phyloP scores from a whole-genome alignment of 1,140 invertebrate species.

The Drosophila ogumai region DNA sequence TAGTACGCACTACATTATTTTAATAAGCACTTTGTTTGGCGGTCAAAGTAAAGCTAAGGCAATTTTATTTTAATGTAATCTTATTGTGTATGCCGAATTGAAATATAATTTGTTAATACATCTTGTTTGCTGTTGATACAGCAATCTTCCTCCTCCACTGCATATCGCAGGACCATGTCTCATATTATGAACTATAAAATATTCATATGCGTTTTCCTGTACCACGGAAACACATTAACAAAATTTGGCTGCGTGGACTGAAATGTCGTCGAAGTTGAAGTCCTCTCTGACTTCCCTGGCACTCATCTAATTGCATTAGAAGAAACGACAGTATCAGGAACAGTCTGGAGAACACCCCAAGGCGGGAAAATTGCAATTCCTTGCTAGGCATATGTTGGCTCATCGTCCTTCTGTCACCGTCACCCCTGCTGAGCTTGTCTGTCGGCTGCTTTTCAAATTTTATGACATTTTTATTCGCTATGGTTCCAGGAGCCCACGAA shows the following conservation, averaged over 20 bases:
- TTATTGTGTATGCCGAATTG: background rate
- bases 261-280: conserved; percentile 45
- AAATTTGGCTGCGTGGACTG: conserved; percentile 56
- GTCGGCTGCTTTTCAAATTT: conserved; percentile 71
- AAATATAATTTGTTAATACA: conserved; percentile 17
- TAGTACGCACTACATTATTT: background rate
- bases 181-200: conserved; percentile 72
- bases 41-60: background rate
- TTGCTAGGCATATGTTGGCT: conserved; percentile 61
- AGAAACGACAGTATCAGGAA: conserved; percentile 24
- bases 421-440: conserved; percentile 46
- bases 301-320: conserved; percentile 81
- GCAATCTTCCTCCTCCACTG: background rate
- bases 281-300: conserved; percentile 27
- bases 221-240: conserved; percentile 72
- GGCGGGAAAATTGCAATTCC: conserved; percentile 59
- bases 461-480: conserved; percentile 79
- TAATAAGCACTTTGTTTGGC: background rate
- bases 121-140: background rate
- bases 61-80: conserved; percentile 1
- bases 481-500: conserved; percentile 2
- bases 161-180: conserved; percentile 8
- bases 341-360: conserved; percentile 30
- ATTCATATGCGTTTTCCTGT: conserved; percentile 71
- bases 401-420: conserved; percentile 12